Conservation (phyloP, 23 tunicate genomes). For the Diplosoma virens region DNA sequence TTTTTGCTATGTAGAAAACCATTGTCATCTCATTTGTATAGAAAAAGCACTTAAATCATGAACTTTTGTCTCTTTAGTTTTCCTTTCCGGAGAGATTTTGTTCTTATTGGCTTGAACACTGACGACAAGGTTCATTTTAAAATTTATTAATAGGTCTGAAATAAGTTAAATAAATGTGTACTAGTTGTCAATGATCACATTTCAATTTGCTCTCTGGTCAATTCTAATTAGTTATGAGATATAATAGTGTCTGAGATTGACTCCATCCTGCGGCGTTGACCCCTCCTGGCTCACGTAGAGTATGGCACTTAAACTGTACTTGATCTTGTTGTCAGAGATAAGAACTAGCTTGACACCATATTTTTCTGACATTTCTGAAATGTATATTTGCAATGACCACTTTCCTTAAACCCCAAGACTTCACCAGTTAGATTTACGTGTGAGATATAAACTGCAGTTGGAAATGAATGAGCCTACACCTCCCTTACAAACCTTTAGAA, state of each 20-base stretch:
- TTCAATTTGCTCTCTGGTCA: not conserved
- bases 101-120: not conserved
- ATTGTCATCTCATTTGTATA: not conserved
- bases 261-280: not conserved
- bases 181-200: not conserved
- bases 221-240: not conserved
- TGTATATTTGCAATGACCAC: not conserved
- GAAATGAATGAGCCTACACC: not conserved
- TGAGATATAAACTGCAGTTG: not conserved
- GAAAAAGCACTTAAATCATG: not conserved
- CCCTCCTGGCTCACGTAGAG: not conserved
- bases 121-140: not conserved
- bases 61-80: not conserved
- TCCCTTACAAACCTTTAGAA: not conserved
- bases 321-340: not conserved
- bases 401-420: not conserved
- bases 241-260: not conserved
- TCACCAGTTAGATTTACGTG: not conserved
- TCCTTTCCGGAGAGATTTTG: not conserved
- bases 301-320: not conserved
- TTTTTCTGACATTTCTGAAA: not conserved
- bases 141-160: not conserved
- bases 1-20: not conserved
- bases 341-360: not conserved
- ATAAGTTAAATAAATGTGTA: not conserved